Percentiles rank a stretch among this genome's conserved stretches.
phyloP scores from a whole-genome alignment of 2,888 invertebrate genomes.

The Amphipoea lucens region DNA sequence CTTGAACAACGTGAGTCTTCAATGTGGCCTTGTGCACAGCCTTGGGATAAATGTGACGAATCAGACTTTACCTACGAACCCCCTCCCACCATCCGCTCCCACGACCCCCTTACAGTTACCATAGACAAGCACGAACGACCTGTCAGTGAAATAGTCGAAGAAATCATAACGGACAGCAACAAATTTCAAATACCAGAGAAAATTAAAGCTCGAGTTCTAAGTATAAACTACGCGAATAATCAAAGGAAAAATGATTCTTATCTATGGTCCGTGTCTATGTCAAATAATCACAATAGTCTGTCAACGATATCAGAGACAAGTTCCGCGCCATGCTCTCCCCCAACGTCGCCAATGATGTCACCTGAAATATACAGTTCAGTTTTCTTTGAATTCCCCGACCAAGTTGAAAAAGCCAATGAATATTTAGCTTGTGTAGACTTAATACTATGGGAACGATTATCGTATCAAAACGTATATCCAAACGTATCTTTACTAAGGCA shows the following conservation, averaged over 20 bases:
- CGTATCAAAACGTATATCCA: conserved; percentile 80
- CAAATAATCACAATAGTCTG: conserved; percentile 71
- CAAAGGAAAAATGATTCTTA: conserved; percentile 80
- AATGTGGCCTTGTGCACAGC: conserved; percentile 81
- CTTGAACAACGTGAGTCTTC: conserved; percentile 84
- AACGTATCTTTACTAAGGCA: conserved; percentile 80
- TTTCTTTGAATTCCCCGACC: conserved; percentile 83
- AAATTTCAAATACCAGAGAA: conserved; percentile 80
- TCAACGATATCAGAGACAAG: conserved; percentile 84
- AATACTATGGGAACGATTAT: conserved; percentile 85
- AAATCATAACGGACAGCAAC: conserved; percentile 78
- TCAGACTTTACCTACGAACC: conserved; percentile 78
- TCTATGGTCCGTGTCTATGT: conserved; percentile 78
- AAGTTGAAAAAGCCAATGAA: conserved; percentile 73
- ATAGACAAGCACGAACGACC: conserved; percentile 70
- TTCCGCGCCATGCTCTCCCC: conserved; percentile 71
- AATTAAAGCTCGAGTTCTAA: conserved; percentile 73
- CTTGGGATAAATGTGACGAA: conserved; percentile 85
- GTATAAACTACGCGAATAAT: conserved; percentile 71
- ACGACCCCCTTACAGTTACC: conserved; percentile 57
- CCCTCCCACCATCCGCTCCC: conserved; percentile 71
- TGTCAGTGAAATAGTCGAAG: conserved; percentile 79
- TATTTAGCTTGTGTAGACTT: conserved; percentile 83
- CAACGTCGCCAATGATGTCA: conserved; percentile 72
- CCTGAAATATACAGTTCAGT: conserved; percentile 85